Evolutionary conservation across 2,888 invertebrate genomes (phyloP), one percentile per base, ranked within the genome.

Genomic region (Callinectes sapidus): DNA sequence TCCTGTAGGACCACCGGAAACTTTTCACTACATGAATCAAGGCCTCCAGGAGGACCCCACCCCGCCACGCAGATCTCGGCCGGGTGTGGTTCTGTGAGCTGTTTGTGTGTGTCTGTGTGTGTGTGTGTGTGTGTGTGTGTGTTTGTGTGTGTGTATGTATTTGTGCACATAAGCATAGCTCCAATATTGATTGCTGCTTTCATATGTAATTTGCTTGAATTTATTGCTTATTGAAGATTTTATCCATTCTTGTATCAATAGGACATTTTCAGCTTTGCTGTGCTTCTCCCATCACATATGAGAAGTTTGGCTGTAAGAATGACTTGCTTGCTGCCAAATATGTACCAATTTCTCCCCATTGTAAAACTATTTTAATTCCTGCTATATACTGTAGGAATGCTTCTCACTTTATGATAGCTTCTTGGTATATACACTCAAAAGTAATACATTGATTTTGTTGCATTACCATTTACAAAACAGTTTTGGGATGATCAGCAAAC

Each of bases 21-120:
- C 66, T 16, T 94, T 94, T 91, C 92, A 92, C 91, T 94, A 94
- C 93, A 39, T 94, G 91, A 93, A 93, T 55, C 94, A 93, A 48
- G 93, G 93, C n/a, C 92, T 91, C 32, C 90, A 81, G 32, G 81
- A 35, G 35, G 28, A 71, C 71, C n/a, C 71, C 28, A 71, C n/a
- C 61, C n/a, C 28, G 71, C n/a, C 39, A 28, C 91, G 14, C 5
- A 85, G 71, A n/a, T 18, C 85, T 61, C 87, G 28, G 39, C 81
- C 85, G 92, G 90, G 92, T 92, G 90, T 89, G 92, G 92, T 93
- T 91, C 86, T 91, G 91, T 93, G 91, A 91, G 89, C 88, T 61
- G n/a, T 89, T 77, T 55, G 90, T 92, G 92, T 92, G 92, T 90
- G 90, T 8, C n/a, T 71, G 71, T 61, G 61, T 61, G 61, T 71